Evolutionary conservation across 2,113 vertebrate genomes (phyloP).

Genomic region (Eublepharis macularius): DNA sequence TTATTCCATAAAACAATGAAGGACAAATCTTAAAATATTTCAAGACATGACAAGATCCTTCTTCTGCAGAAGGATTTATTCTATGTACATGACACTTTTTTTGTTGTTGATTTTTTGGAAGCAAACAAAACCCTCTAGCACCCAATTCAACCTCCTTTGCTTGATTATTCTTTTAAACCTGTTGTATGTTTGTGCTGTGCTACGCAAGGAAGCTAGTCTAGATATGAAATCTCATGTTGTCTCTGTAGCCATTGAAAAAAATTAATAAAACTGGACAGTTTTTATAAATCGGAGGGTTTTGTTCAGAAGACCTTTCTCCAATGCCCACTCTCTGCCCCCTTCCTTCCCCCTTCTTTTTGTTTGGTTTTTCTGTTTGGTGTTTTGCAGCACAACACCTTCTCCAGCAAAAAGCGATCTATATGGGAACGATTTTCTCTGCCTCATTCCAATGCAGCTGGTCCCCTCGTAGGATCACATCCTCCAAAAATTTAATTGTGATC

Average conservation of each 20-base stretch:
- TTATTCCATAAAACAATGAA: slow-evolving; percentile 93
- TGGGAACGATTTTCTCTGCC: slow-evolving; percentile 65
- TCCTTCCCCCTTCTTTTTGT: not conserved
- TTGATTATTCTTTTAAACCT: slow-evolving; percentile 79
- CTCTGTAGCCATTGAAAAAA: slow-evolving; percentile 82
- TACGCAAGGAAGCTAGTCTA: slow-evolving; percentile 81
- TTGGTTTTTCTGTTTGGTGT: not conserved
- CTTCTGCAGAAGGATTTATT: slow-evolving; percentile 83
- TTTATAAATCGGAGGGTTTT: slow-evolving; percentile 84
- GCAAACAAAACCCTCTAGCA: slow-evolving; percentile 79
- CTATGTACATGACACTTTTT: slow-evolving; percentile 86
- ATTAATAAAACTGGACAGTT: slow-evolving; percentile 87
- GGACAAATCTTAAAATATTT: slow-evolving; percentile 85
- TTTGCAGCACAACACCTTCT: slow-evolving; percentile 62
- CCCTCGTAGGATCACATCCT: slow-evolving; percentile 70
- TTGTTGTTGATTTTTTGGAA: slow-evolving; percentile 57
- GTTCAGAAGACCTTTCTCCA: slow-evolving; percentile 69
- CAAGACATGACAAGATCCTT: slow-evolving; percentile 83
- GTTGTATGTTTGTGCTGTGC: slow-evolving; percentile 80
- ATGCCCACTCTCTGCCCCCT: not conserved
- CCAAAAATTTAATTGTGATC: slow-evolving; percentile 58
- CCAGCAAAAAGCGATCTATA: slow-evolving; percentile 63
- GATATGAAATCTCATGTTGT: slow-evolving; percentile 83
- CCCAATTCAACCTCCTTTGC: slow-evolving; percentile 76
- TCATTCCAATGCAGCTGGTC: slow-evolving; percentile 63